Base-by-base conservation (phyloP, 2,113 vertebrate genomes). In the Pagrus major region DNA sequence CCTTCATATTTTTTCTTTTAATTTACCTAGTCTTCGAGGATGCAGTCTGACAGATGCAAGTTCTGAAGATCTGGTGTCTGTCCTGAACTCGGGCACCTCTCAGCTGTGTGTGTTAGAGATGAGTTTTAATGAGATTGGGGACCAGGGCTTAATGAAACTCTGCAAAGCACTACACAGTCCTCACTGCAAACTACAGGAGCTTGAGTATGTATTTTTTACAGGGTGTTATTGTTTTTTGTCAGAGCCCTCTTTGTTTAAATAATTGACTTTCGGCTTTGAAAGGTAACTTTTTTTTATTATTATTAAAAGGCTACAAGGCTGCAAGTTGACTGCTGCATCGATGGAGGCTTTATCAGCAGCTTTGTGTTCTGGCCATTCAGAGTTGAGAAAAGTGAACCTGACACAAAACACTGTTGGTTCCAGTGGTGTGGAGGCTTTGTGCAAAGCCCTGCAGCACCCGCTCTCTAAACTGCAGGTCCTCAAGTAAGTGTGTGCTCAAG, bases 121-220 rank as follows among this genome's bases (percentile, higher is more conserved):
- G 3, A 52, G 3, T 12, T 68, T 3, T 15, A 94, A 93, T 83
- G 0, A 83, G 1, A 55, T 95, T 0, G 77, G 79, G 10, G 90
- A 95, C 52, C 69, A 81, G 33, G 94, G 93, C 14, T 72, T 94
- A 12, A 37, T 15, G 3, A 90, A 68, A 51, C 82, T 95, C 60
- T 88, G 91, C 56, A 27, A 58, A 44, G 92, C 81, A 0, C 84
- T 95, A 46, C 70, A 77, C 0, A 89, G 88, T 81, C 81, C 86
- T 58, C 72, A 71, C 27, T 94, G 93, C 82, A 84, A 68, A 71
- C 78, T 95, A 15, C 89, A 92, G 76, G 76, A 90, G 21, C 89
- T 95, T 27, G 14, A 66, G 93, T 95, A 88, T 9, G 84, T 87
- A 64, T 4, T 21, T 31, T 25, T 37, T 27, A 7, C 3, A 39